phyloP scores from a whole-genome alignment of 35 echinoderm and acorn worm genomes.

The Anneissia japonica region DNA sequence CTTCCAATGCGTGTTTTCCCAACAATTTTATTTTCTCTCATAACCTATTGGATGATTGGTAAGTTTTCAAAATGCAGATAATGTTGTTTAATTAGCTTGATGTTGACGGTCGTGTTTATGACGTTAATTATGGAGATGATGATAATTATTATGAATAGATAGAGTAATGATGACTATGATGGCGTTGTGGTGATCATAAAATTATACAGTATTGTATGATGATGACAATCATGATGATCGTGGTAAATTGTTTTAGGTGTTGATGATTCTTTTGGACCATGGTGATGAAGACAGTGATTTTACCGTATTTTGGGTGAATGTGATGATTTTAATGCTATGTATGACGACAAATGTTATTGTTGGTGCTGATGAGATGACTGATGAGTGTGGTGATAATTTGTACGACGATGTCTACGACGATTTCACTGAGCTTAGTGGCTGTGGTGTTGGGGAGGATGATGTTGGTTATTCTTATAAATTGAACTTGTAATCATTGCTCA shows the following conservation, averaged over 20 bases:
- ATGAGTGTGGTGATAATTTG: neutral
- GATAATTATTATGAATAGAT: neutral
- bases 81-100: neutral
- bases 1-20: slow-evolving; percentile 46
- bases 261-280: too few species aligned
- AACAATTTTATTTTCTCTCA: slow-evolving; percentile 26
- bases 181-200: too few species aligned
- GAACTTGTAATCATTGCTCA: neutral
- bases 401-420: neutral
- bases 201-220: too few species aligned
- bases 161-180: too few species aligned
- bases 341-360: neutral
- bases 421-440: neutral
- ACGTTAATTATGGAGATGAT: neutral
- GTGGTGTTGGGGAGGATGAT: neutral
- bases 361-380: neutral
- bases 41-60: slow-evolving; percentile 71
- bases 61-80: slow-evolving; percentile 15
- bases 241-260: too few species aligned
- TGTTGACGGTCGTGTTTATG: neutral
- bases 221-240: neutral
- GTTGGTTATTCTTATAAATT: neutral
- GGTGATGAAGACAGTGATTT: too few species aligned
- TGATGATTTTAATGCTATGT: neutral
- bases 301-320: too few species aligned